These are phyloP conservation scores for Xenopus laevis DNA, from an alignment of 2,113 vertebrate species.

Conservation along the genomic window DNA sequence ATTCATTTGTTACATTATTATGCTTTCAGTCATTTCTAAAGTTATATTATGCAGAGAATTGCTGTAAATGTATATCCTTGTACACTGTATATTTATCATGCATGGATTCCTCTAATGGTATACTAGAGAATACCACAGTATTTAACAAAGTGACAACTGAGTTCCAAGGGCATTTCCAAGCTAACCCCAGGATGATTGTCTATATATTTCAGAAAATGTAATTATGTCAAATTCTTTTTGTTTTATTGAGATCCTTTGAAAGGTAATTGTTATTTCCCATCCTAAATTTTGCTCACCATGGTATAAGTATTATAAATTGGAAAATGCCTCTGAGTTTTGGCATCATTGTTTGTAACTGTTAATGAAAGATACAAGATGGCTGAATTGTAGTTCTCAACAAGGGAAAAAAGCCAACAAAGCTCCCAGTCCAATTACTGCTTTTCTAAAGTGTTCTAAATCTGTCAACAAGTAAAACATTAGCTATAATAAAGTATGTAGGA, in stretches of 20 bases:
- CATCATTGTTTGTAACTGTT: conserved; percentile 38
- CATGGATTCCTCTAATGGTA: neutral
- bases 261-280: conserved; percentile 12
- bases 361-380: conserved; percentile 48
- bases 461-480: conserved; percentile 55
- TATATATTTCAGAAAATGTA: neutral
- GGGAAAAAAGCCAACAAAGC: conserved; percentile 53
- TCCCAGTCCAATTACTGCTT: conserved; percentile 59
- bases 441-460: conserved; percentile 57
- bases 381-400: conserved; percentile 46
- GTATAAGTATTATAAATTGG: neutral
- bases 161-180: neutral
- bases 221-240: neutral
- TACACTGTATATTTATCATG: neutral
- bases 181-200: neutral
- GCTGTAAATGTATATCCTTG: too few relatives aligned
- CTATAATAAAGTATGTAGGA: conserved; percentile 50
- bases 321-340: conserved; percentile 10
- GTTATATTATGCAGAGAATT: too few relatives aligned
- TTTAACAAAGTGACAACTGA: neutral
- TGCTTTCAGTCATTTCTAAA: too few relatives aligned
- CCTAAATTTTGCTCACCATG: conserved; percentile 1
- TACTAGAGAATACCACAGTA: neutral
- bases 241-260: neutral
- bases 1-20: too few relatives aligned